These are phyloP conservation scores for Tor tambroides DNA, from an alignment of 2,113 vertebrate genomes.

Conservation along the genomic window DNA sequence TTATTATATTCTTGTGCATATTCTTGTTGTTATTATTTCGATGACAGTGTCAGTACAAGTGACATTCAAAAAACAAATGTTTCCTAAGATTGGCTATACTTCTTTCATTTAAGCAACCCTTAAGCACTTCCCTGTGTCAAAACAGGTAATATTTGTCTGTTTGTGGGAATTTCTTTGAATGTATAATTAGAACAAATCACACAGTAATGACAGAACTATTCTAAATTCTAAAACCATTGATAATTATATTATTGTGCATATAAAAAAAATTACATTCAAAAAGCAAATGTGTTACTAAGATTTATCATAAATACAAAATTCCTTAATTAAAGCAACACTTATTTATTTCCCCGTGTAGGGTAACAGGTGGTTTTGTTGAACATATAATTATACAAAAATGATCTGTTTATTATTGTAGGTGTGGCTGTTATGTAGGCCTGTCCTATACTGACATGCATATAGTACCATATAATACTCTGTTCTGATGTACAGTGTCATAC, in stretches of 20 bases:
- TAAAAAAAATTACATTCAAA: background rate
- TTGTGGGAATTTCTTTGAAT: background rate
- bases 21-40: background rate
- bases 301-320: background rate
- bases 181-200: background rate
- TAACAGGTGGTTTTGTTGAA: too few relatives aligned
- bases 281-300: background rate
- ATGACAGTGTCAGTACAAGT: background rate
- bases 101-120: background rate
- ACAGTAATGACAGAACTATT: background rate
- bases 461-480: background rate
- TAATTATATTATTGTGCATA: background rate
- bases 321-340: too few relatives aligned
- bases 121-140: background rate
- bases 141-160: background rate
- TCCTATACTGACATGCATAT: background rate
- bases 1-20: too few relatives aligned
- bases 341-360: too few relatives aligned
- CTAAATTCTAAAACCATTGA: background rate
- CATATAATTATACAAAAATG: too few relatives aligned
- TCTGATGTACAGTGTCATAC: background rate
- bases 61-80: background rate
- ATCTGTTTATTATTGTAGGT: background rate
- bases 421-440: background rate
- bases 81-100: background rate